Base-by-base conservation (phyloP, 2,888 invertebrate genomes). In the Sesamia inferens region DNA sequence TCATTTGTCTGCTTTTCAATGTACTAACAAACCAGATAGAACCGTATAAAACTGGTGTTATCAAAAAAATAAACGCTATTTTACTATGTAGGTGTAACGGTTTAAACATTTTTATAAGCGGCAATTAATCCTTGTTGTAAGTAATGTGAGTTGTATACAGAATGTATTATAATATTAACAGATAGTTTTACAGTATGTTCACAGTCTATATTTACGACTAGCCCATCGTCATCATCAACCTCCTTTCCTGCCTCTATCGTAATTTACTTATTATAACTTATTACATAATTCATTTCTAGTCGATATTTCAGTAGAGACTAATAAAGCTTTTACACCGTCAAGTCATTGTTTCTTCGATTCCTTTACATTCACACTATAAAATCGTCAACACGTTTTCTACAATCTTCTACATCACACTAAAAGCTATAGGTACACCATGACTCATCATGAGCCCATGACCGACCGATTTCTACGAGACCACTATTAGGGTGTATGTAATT, bases 1-100 rank as follows among this genome's bases (percentile, higher is more conserved):
- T 84, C 84, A 81, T 84, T 84, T 73, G 68, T 82, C 66, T 77
- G 54, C 63, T 71, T 82, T 84, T 76, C 65, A 83, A 65, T 16
- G 63, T 68, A 57, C 48, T 59, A 24, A 59, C 59, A 44, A 65
- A 84, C 82, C 67, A 71, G 82, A 59, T 24, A 24, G 71, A 51
- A 74, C 84, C 68, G 68, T 81, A 68, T 63, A 68, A 58, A 68
- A 71, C 54, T 55, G 42, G 47, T 5, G 24, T 59, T 70, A 67
- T 68, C 48, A 67, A 74, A 79, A 79, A 79, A 68, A 57, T 13
- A 14, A 55, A 71, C 62, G 31, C 47, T 64, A 39, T 68, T 61
- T 24, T 61, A 69, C 13, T 61, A 69, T 51, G 58, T 69, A 44
- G 39, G 54, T 72, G 47, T 78, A 70, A 83, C 79, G 66, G 83